Evolutionary conservation across 53 echinoderm and acorn worm species (phyloP), one percentile per base, ranked within the genome.

Genomic region (Echinometra lucunter): DNA sequence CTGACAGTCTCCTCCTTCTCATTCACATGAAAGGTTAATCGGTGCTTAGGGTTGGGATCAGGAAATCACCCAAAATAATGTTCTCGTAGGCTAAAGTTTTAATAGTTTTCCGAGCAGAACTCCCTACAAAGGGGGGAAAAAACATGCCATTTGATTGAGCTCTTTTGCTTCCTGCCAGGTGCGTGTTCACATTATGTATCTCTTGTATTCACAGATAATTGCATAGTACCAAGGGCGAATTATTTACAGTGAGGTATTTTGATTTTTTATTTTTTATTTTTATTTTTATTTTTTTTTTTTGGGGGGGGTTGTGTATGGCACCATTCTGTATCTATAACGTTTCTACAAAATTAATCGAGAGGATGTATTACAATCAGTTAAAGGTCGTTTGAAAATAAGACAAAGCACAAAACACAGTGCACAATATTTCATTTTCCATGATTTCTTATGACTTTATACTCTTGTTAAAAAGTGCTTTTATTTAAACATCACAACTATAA

Each of bases 1-100:
- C 38, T 40, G 19, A 42, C 78, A 23, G 6, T 53, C n/a, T 9
- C 49, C 53, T 25, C 28, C 49, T 16, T 15, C 38, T 44, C 44
- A 81, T 44, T 81, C 25, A 81, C n/a, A 27, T 12, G 49, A 85
- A 85, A 85, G 53, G 45, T 85, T 49, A 85, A 85, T 85, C 49
- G 47, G 42, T 27, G 28, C 49, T 28, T n/a, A 15, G 49, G 47
- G 45, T 85, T 85, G 17, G 45, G n/a, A 27, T 47, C 37, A n/a
- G 23, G 85, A 85, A 49, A 85, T 47, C 34, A n/a, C 28, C 45
- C 9, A 42, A 81, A 44, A 17, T 23, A 28, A 83, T 28, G 83
- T 23, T 38, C 23, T 19, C 6, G n/a, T 80, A 38, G 23, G 38
- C 80, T 10, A 32, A 32, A 11, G 74, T 35, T 53, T 74, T 37